Conservation (phyloP, 2,888 invertebrate species). For the Oscheius sp. region DNA sequence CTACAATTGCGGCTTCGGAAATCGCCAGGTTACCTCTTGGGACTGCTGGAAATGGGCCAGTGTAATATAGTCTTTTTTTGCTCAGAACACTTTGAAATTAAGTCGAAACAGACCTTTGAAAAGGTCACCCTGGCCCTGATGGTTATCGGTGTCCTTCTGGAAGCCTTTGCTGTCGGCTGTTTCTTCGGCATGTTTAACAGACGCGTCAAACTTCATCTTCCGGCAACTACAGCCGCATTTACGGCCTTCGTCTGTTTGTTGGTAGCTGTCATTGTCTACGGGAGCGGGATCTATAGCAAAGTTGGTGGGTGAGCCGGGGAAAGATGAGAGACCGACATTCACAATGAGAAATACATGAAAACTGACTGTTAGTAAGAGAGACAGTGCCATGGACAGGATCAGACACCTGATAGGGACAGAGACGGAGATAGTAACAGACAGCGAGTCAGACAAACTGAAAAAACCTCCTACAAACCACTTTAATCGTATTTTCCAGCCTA, state of each 20-base stretch:
- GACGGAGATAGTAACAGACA: too few relatives aligned
- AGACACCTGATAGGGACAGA: too few relatives aligned
- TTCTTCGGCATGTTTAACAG: constrained; percentile 45
- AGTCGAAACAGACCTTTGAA: constrained; percentile 50
- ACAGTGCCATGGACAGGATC: too few relatives aligned
- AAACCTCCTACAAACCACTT: too few relatives aligned
- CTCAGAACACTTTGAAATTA: constrained; percentile 11
- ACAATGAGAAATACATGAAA: too few relatives aligned
- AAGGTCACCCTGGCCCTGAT: constrained; percentile 54
- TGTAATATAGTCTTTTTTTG: constrained; percentile 38
- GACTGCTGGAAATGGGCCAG: constrained; percentile 60
- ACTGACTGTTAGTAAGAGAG: too few relatives aligned
- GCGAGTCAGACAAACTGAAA: too few relatives aligned
- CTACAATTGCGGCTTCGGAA: constrained; percentile 57
- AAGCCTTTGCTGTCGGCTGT: constrained; percentile 41
- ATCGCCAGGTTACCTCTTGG: constrained; percentile 45
- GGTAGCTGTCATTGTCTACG: constrained; percentile 53
- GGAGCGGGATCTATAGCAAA: constrained; percentile 53
- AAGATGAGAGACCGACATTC: too few relatives aligned
- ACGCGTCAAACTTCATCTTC: constrained; percentile 43
- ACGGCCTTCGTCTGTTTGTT: constrained; percentile 51
- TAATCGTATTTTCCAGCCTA: constrained; percentile 45
- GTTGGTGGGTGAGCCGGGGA: constrained; percentile 28
- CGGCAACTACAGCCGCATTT: constrained; percentile 41
- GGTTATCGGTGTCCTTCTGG: constrained; percentile 54